Percentiles rank a stretch among this genome's conserved stretches.
These are phyloP conservation scores for Epinotia demarniana DNA, from an alignment of 2,888 invertebrate genomes.

Conservation along the genomic window DNA sequence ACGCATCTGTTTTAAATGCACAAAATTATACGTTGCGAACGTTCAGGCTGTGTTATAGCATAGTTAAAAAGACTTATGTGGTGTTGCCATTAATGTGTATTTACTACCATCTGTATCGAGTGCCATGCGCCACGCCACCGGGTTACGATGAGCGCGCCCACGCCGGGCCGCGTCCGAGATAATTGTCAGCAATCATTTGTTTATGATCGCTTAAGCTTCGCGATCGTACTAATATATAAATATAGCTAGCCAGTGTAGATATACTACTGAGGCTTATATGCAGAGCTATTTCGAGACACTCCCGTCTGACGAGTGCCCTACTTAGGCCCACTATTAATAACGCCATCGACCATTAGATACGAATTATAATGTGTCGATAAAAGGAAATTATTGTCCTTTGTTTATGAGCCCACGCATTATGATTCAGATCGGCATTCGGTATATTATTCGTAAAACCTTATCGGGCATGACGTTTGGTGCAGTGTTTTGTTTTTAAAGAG, in stretches of 20 bases:
- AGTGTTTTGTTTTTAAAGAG: conserved; percentile 29
- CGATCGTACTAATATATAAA: conserved; percentile 60
- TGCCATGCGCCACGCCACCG: conserved; percentile 47
- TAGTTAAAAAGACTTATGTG: conserved; percentile 5
- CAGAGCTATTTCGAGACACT: conserved; percentile 70
- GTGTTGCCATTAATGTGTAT: neutral
- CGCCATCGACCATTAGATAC: conserved; percentile 41
- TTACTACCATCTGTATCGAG: neutral
- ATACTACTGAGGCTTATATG: conserved; percentile 55
- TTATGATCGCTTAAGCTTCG: conserved; percentile 69
- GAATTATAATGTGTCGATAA: conserved; percentile 40
- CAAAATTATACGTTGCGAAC: conserved; percentile 29
- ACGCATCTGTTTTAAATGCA: conserved; percentile 33
- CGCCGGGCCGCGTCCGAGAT: conserved; percentile 48
- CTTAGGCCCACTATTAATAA: conserved; percentile 53
- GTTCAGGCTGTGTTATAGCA: neutral
- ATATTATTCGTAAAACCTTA: conserved; percentile 28
- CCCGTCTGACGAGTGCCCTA: conserved; percentile 63
- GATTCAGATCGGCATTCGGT: conserved; percentile 31
- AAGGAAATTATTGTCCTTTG: conserved; percentile 43
- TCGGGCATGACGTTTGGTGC: conserved; percentile 22
- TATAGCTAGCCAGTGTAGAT: conserved; percentile 30
- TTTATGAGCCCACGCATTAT: conserved; percentile 37
- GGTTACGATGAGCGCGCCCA: conserved; percentile 49
- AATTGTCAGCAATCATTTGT: conserved; percentile 76